Conservation (phyloP, 2,113 vertebrate genomes). For the Catharus minimus region DNA sequence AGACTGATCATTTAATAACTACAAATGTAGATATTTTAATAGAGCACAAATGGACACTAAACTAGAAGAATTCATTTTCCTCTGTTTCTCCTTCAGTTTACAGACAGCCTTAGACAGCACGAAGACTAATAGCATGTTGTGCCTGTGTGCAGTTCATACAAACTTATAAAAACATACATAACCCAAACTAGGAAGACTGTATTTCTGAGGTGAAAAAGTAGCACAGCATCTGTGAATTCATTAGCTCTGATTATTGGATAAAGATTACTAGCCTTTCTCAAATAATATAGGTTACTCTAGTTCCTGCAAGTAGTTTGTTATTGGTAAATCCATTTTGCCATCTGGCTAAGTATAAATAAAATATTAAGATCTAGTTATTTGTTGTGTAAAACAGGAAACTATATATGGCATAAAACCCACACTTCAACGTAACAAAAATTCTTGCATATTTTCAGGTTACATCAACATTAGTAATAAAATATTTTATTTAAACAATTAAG, state of each 20-base stretch:
- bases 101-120: neutral
- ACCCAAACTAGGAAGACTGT: neutral
- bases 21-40: neutral
- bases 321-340: neutral
- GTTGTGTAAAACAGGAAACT: neutral
- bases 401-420: neutral
- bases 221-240: neutral
- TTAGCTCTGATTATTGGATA: neutral
- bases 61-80: neutral
- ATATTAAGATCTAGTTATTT: neutral
- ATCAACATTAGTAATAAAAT: neutral
- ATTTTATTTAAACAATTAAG: neutral
- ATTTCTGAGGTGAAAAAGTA: neutral
- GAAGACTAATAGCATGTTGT: neutral
- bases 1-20: neutral
- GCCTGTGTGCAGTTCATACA: neutral
- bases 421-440: neutral
- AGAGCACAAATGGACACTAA: neutral
- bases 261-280: neutral
- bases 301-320: neutral
- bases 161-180: neutral
- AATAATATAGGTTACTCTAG: neutral
- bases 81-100: neutral
- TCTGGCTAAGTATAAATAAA: neutral
- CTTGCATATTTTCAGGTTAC: neutral